Evolutionary conservation across 2,797 vertebrate species (phyloP).

Genomic region (Diglossa cyanea): DNA sequence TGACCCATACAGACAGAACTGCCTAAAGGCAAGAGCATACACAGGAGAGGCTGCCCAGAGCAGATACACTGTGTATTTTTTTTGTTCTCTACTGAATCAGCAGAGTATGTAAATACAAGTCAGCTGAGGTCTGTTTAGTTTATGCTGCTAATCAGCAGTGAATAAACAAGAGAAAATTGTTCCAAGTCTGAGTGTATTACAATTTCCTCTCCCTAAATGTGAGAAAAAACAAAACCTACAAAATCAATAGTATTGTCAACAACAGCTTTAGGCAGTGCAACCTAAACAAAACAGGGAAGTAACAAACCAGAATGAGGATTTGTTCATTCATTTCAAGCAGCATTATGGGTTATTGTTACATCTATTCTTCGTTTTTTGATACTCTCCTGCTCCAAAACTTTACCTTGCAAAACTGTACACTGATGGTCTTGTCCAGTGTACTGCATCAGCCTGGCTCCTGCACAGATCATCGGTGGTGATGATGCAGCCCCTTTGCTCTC

Average conservation of each 20-base stretch:
- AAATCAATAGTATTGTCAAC: neutral
- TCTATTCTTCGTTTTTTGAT: neutral
- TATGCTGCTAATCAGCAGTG: neutral
- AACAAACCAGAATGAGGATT: neutral
- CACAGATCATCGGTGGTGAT: rapidly evolving
- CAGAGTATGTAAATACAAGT: neutral
- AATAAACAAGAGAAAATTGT: conserved; percentile 5
- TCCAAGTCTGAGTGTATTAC: neutral
- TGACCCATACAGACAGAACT: neutral
- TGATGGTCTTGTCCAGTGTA: neutral
- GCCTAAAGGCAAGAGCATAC: neutral
- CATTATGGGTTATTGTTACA: neutral
- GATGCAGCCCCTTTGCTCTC: neutral
- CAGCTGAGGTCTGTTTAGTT: neutral
- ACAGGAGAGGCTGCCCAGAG: neutral
- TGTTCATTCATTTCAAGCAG: neutral
- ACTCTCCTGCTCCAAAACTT: neutral
- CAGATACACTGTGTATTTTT: neutral
- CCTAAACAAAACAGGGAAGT: neutral
- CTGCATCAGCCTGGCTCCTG: neutral
- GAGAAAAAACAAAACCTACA: neutral
- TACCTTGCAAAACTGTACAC: neutral
- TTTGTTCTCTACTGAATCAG: neutral
- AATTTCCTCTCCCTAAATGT: neutral
- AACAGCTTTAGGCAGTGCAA: neutral